These are phyloP conservation scores for Notocelia uddmanniana DNA, from an alignment of 2,888 invertebrate species.

Conservation along the genomic window DNA sequence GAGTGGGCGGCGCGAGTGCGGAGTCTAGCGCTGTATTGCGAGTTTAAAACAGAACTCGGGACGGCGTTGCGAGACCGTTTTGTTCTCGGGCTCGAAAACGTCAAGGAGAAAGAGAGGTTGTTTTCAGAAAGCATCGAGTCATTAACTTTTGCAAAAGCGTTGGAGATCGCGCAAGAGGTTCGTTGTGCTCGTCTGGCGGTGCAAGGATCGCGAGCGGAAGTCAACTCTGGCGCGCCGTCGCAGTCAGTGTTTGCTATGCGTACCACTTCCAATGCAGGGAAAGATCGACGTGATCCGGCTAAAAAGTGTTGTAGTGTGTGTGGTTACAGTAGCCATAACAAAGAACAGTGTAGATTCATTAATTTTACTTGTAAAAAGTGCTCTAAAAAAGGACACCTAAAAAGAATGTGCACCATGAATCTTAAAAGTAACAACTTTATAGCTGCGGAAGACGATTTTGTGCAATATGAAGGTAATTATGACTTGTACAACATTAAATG, in stretches of 20 bases:
- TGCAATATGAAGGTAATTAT: background rate
- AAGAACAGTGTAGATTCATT: conserved; percentile 18
- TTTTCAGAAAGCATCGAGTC: conserved; percentile 46
- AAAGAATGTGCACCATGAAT: conserved; percentile 15
- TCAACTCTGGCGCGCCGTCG: background rate
- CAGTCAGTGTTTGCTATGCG: background rate
- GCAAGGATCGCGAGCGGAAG: background rate
- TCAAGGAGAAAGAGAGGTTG: conserved; percentile 45
- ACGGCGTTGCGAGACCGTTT: conserved; percentile 46
- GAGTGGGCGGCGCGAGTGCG: conserved; percentile 40
- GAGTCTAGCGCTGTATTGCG: conserved; percentile 33
- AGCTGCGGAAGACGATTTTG: background rate
- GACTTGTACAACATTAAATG: background rate
- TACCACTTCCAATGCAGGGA: background rate
- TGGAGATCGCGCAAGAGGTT: conserved; percentile 43
- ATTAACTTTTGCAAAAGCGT: conserved; percentile 45
- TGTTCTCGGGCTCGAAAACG: conserved; percentile 44
- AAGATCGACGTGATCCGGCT: background rate
- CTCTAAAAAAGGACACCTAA: conserved; percentile 17
- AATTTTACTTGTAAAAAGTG: conserved; percentile 33
- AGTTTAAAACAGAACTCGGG: conserved; percentile 36
- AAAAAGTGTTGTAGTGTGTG: background rate
- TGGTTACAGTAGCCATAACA: background rate
- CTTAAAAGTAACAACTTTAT: background rate
- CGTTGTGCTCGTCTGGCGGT: conserved; percentile 3